Evolutionary conservation across 2,113 vertebrate species (phyloP), one percentile per base, ranked within the genome.

Genomic region (Cranoglanis bouderius): DNA sequence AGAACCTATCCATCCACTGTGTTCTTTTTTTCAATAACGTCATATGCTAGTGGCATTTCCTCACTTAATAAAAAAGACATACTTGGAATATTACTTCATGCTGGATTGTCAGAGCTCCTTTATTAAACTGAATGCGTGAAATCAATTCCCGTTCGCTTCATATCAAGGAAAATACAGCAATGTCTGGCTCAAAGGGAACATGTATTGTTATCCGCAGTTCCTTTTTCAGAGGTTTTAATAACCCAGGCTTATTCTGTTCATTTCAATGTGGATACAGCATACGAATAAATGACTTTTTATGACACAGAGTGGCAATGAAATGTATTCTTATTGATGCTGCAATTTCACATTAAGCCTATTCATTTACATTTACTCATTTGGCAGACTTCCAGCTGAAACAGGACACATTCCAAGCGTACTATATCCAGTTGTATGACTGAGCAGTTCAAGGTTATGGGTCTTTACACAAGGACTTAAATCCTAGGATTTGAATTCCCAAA

Each of bases 81-180:
- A 74, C 67, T 49, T 61, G 29, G 81, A 40, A 88, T 61, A 88
- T 84, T 57, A 40, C 32, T 46, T 40, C 80, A 72, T 74, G 46
- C 21, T 59, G 53, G 49, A 35, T 59, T 88, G 55, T 51, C 40
- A 29, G 38, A 49, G 67, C 21, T 38, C 10, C 16, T 19, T 84
- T 51, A 84, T 84, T 61, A 59, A 84, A 82, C 87, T 2, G 5
- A 61, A 75, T 38, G 26, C 67, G 77, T 88, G 82, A 75, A 88
- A 77, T 83, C 70, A 88, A 84, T 63, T n/a, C 57, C 55, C 19
- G 21, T 88, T 84, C 43, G 46, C 83, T 84, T 78, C 70, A n/a
- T 53, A 63, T 88, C 55, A 84, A 75, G 87, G 18, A 59, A 75
- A 84, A 88, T 74, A n/a, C 40, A 46, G 24, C 29, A 32, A 49